Evolutionary conservation across 1,140 invertebrate genomes (phyloP), one percentile per base, ranked within the genome.

Genomic region (Bathynomus jamesi): DNA sequence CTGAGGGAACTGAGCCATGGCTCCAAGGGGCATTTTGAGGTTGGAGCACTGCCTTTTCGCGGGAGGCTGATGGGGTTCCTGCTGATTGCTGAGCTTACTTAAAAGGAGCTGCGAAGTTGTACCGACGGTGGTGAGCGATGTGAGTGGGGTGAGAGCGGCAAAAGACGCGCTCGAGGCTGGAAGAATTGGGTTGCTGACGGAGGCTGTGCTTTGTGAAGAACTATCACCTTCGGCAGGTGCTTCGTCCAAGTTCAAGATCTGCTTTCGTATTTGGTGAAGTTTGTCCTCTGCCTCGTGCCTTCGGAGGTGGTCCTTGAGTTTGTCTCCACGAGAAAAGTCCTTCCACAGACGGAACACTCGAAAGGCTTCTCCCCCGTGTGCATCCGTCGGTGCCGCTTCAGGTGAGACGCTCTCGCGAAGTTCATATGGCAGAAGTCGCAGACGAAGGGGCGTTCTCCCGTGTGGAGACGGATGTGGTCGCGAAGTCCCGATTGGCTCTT

Each of bases 381-480:
- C 76, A 78, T 75, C 24, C 73, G 71, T 21, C 72, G 67, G 63
- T 78, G 76, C 13, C 76, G 71, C 29, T 77, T 74, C 68, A 79
- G 66, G 73, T 78, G 76, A 53, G 78, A 73, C 65, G 79, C 73
- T 24, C 77, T 29, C 27, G 76, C 73, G 70, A 78, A 78, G 29
- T 74, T 78, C 73, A 75, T 75, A 21, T 74, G 74, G 63, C 76
- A 78, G 66, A 76, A 75, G 27, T 75, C 74, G 31, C 76, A 78
- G 28, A 74, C 72, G 65, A 78, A 78, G 24, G 76, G 76, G 21
- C 74, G 62, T 61, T 78, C 74, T 17, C 76, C 76, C 8, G 76
- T 78, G 30, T 78, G 76, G 5, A 78, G 69, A 13, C 76, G 73
- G 27, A 78, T 78, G 61, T 78, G 76, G 31, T 77, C 78, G 24